Evolutionary conservation across 2,113 vertebrate genomes (phyloP).

Genomic region (Motacilla tschutschensis): DNA sequence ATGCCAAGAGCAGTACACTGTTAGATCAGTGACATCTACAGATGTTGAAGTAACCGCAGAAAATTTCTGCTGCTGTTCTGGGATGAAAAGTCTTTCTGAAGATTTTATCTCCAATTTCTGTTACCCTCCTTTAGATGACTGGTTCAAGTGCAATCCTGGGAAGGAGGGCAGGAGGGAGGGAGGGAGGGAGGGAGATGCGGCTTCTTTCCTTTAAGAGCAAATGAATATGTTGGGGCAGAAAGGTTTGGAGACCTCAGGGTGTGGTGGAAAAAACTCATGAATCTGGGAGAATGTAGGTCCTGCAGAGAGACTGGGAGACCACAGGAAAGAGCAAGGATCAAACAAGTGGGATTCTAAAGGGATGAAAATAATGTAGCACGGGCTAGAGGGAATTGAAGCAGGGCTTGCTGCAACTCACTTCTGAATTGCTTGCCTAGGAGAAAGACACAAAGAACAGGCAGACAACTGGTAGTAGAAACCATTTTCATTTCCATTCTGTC

Average conservation of each 20-base stretch:
- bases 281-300: neutral
- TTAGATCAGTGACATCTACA: neutral
- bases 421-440: neutral
- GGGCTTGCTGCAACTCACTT: neutral
- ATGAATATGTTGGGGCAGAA: neutral
- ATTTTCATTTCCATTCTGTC: neutral
- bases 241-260: neutral
- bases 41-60: neutral
- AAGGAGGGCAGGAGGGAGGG: neutral
- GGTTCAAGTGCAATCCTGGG: neutral
- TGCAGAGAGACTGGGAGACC: neutral
- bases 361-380: neutral
- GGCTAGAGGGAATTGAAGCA: neutral
- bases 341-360: neutral
- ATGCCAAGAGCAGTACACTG: neutral
- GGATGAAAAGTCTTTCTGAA: neutral
- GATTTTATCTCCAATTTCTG: neutral
- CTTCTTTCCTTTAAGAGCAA: neutral
- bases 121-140: neutral
- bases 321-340: slow-evolving; percentile 12
- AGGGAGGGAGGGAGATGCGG: neutral
- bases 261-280: neutral
- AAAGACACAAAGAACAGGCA: neutral
- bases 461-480: neutral
- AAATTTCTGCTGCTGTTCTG: neutral